These are phyloP conservation scores for Lepus oiostolus DNA, from an alignment of 2,797 vertebrate species.

Conservation along the genomic window DNA sequence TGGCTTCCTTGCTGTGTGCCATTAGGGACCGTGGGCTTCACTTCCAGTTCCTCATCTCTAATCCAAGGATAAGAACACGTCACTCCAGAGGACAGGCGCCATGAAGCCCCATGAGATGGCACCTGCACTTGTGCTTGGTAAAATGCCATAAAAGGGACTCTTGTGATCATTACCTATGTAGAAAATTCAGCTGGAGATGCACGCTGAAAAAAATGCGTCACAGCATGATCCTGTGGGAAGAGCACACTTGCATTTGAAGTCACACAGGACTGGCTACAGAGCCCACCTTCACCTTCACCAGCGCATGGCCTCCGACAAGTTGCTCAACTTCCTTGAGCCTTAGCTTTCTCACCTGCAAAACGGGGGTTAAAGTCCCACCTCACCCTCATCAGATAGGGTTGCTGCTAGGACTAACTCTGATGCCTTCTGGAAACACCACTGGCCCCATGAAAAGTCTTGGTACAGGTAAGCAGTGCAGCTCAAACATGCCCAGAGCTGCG, in stretches of 20 bases:
- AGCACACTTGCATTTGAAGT: background rate
- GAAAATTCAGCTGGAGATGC: constrained; percentile 22
- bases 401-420: background rate
- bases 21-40: background rate
- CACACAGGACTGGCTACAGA: background rate
- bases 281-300: background rate
- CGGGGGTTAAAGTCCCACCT: background rate
- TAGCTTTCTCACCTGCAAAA: background rate
- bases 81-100: background rate
- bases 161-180: background rate
- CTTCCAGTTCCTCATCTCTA: background rate
- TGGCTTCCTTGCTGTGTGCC: background rate
- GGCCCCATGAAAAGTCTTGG: background rate
- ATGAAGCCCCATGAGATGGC: background rate
- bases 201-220: background rate
- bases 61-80: background rate
- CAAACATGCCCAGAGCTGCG: background rate
- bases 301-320: constrained; percentile 31
- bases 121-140: background rate
- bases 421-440: background rate
- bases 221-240: background rate
- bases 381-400: background rate
- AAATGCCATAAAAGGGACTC: background rate
- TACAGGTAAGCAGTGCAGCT: background rate
- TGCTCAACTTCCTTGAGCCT: constrained; percentile 36